A percentile compares a stretch with the other conserved stretches of the same genome.
Evolutionary conservation across 2,888 invertebrate species (phyloP).

Genomic region (Trissolcus japonicus): DNA sequence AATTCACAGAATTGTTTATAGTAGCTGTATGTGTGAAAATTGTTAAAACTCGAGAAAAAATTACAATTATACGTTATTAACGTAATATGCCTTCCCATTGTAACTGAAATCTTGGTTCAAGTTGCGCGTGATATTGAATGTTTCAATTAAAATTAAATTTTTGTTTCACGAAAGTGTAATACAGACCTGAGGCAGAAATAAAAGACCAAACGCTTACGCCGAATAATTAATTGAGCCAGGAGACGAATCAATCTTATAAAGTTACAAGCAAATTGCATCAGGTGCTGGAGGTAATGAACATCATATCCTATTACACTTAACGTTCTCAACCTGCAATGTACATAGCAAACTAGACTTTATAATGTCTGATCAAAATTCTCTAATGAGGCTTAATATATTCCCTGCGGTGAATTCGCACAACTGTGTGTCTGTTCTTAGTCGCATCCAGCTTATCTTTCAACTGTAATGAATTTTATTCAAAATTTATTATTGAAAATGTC

Average conservation of each 20-base stretch:
- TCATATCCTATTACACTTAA: slow-evolving; percentile 26
- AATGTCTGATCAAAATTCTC: slow-evolving; percentile 41
- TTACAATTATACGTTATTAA: too few species aligned
- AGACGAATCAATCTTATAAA: slow-evolving; percentile 3
- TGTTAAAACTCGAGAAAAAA: too few species aligned
- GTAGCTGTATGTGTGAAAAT: too few species aligned
- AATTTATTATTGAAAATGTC: not conserved
- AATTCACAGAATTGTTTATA: too few species aligned
- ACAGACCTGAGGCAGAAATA: too few species aligned
- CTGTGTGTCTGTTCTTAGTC: slow-evolving; percentile 12
- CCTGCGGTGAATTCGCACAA: slow-evolving; percentile 24
- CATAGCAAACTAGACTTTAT: slow-evolving; percentile 10
- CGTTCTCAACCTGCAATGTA: slow-evolving; percentile 5
- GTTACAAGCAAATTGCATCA: slow-evolving; percentile 1
- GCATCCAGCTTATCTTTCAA: slow-evolving; percentile 2
- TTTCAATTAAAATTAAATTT: too few species aligned
- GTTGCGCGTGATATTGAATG: too few species aligned
- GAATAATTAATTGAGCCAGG: not conserved
- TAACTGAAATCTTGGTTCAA: too few species aligned
- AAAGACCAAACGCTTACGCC: too few species aligned
- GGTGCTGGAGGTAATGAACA: slow-evolving; percentile 1
- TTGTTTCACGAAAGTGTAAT: too few species aligned
- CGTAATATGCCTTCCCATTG: too few species aligned
- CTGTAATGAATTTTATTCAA: too few species aligned
- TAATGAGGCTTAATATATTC: slow-evolving; percentile 44